Conservation (phyloP, 1,140 invertebrate genomes). For the Drosophila miranda region DNA sequence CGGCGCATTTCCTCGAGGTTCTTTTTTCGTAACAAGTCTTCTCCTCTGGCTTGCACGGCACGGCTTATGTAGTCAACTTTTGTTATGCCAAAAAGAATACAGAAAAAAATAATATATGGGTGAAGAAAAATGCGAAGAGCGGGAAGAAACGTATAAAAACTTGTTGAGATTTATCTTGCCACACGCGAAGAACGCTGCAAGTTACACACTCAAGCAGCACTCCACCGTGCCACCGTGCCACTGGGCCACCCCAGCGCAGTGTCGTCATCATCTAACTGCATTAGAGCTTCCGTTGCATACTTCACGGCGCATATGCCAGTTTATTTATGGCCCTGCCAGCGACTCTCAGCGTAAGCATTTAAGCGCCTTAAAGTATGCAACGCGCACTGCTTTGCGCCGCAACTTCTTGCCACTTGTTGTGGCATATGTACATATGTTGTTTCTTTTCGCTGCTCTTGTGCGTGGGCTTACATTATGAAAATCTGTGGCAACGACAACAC, state of each 20-base stretch:
- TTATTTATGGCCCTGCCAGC: conserved; percentile 63
- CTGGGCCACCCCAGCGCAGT: conserved; percentile 14
- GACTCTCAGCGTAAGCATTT: conserved; percentile 46
- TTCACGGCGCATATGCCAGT: conserved; percentile 66
- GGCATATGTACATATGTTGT: background rate
- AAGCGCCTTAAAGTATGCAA: conserved; percentile 73
- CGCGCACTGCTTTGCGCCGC: conserved; percentile 41
- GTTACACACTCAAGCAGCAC: conserved; percentile 31
- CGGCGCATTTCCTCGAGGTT: conserved; percentile 50
- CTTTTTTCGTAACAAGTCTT: conserved; percentile 35
- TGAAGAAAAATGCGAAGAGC: conserved; percentile 14
- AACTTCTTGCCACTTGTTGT: conserved; percentile 70
- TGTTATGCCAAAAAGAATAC: conserved; percentile 54
- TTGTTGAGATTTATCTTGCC: conserved; percentile 80
- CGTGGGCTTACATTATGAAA: conserved; percentile 42
- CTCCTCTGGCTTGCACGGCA: conserved; percentile 42
- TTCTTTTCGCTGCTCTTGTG: conserved; percentile 7
- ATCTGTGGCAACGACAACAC: conserved; percentile 26
- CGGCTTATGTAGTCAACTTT: conserved; percentile 70
- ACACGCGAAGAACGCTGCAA: conserved; percentile 63
- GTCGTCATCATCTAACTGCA: conserved; percentile 59
- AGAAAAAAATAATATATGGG: conserved; percentile 1
- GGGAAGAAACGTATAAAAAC: conserved; percentile 69
- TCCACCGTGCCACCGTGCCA: background rate
- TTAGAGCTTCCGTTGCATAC: conserved; percentile 60